Evolutionary conservation across 2,888 invertebrate species (phyloP).

Genomic region (Fragum sueziense): DNA sequence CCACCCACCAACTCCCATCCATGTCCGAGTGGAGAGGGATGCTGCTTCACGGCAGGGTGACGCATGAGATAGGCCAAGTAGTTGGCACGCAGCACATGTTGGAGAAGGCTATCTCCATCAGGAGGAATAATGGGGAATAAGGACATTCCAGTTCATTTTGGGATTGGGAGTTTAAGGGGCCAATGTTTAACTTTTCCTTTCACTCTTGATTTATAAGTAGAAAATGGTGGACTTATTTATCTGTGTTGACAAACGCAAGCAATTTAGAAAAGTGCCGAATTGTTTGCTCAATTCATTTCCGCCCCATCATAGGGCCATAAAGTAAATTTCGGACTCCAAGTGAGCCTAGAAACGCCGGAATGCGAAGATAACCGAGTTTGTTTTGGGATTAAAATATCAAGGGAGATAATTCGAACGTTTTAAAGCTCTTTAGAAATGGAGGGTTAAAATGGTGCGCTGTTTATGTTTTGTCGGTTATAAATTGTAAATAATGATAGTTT

Average conservation of each 20-base stretch:
- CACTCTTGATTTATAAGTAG: background rate
- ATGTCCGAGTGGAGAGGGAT: no score
- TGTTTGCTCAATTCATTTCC: conserved; percentile 60
- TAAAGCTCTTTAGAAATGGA: conserved; percentile 27
- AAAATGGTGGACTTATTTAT: conserved; percentile 48
- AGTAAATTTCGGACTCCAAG: conserved; percentile 60
- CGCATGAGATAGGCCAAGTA: no score
- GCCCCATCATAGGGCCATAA: conserved; percentile 57
- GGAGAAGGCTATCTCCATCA: no score
- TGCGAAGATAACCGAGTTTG: conserved; percentile 49
- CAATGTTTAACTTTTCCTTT: background rate
- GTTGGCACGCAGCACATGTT: no score
- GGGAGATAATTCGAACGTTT: conserved; percentile 45
- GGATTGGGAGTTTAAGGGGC: no score
- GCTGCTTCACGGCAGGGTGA: no score
- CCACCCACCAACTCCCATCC: no score
- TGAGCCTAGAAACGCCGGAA: conserved; percentile 51
- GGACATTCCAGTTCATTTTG: no score
- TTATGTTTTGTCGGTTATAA: background rate
- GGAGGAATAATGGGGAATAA: no score
- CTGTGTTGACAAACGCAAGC: conserved; percentile 45
- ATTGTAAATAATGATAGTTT: no score
- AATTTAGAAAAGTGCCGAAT: conserved; percentile 60
- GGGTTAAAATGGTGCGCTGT: background rate
- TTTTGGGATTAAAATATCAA: conserved; percentile 49